Percentiles rank a stretch among this genome's conserved stretches.
Conservation (phyloP, 2,797 vertebrate species). For the Clarias platycephalus region DNA sequence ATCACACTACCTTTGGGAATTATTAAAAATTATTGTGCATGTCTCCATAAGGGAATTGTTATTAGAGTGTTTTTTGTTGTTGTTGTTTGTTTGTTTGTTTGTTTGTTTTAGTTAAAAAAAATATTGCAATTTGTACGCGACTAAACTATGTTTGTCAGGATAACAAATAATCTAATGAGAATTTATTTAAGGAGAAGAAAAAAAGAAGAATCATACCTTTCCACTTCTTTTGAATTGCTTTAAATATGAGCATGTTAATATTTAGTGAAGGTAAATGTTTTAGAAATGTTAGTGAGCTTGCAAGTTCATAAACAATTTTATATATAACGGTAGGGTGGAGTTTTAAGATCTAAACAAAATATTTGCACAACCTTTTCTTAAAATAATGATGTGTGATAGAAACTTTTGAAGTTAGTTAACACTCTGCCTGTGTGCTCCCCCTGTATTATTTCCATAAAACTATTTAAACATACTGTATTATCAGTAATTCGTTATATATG, state of each 20-base stretch:
- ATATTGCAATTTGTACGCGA: background rate
- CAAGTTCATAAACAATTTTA: constrained; percentile 7
- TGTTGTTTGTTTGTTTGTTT: background rate
- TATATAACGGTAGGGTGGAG: constrained; percentile 1
- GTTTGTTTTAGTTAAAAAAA: background rate
- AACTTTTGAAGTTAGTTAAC: constrained; percentile 4
- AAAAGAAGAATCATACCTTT: constrained; percentile 4
- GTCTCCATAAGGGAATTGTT: background rate
- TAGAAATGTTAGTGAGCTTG: constrained; percentile 6
- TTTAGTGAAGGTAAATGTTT: background rate
- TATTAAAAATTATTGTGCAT: constrained; percentile 4
- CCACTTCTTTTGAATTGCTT: background rate
- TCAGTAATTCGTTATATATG: background rate
- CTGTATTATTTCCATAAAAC: background rate
- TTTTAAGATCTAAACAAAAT: constrained; percentile 37
- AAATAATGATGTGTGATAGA: constrained; percentile 33
- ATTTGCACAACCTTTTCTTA: constrained; percentile 38
- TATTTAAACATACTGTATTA: background rate
- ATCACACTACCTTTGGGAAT: constrained; percentile 4
- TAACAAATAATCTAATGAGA: background rate
- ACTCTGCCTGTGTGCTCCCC: constrained; percentile 1
- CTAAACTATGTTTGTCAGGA: background rate
- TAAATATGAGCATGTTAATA: constrained; percentile 1
- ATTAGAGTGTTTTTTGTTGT: background rate
- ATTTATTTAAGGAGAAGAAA: background rate